Conservation (phyloP, 2,888 invertebrate species). For the Mimas tiliae region DNA sequence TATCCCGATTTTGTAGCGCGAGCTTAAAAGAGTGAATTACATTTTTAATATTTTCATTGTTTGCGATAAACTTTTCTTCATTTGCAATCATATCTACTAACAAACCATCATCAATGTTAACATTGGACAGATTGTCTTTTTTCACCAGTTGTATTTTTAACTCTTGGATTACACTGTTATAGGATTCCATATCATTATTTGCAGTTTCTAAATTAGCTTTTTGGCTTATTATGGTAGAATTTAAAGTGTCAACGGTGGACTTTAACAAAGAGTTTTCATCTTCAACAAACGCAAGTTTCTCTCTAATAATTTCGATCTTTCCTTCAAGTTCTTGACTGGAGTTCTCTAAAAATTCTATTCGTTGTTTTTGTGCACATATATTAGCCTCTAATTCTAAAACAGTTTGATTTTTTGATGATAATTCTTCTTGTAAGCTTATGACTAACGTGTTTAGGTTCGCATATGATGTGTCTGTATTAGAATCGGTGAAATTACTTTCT, state of each 20-base stretch:
- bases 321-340: conserved; percentile 54
- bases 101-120: conserved; percentile 50
- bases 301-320: conserved; percentile 51
- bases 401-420: conserved; percentile 52
- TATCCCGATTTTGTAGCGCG: conserved; percentile 55
- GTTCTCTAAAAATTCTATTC: conserved; percentile 58
- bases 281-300: conserved; percentile 54
- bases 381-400: conserved; percentile 60
- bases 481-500: conserved; percentile 54
- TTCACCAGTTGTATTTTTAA: conserved; percentile 59
- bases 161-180: conserved; percentile 62
- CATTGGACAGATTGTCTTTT: conserved; percentile 48
- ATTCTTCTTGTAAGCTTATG: conserved; percentile 53
- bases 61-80: conserved; percentile 68
- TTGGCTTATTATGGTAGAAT: conserved; percentile 60
- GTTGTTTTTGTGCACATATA: conserved; percentile 55
- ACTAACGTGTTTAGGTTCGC: conserved; percentile 47
- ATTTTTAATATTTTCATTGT: conserved; percentile 73
- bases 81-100: conserved; percentile 64
- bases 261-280: conserved; percentile 61
- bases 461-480: conserved; percentile 46
- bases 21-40: conserved; percentile 65
- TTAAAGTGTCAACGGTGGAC: conserved; percentile 60
- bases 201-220: conserved; percentile 54
- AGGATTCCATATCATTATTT: conserved; percentile 61